phyloP scores from a whole-genome alignment of 2,888 invertebrate species.

The Pterostichus madidus region DNA sequence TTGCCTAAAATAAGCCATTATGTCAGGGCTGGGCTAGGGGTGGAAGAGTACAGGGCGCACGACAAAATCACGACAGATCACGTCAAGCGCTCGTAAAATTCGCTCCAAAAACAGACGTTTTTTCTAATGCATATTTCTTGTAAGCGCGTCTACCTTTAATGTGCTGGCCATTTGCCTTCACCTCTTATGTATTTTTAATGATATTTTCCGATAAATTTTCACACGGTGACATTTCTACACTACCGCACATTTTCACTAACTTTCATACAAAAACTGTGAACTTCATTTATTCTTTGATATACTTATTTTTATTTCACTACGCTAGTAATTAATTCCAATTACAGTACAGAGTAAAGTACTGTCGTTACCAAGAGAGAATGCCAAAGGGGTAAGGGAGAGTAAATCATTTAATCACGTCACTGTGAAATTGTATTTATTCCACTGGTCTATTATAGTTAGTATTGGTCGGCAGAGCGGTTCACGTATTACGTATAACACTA shows the following conservation, averaged over 20 bases:
- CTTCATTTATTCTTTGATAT: not conserved
- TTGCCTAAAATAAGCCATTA: constrained; percentile 64
- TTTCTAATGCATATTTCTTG: constrained; percentile 38
- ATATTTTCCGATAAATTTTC: constrained; percentile 15
- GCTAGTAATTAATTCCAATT: no score
- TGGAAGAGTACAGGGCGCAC: not conserved
- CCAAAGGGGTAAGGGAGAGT: no score
- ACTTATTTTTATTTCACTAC: no score
- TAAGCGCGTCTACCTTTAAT: constrained; percentile 11
- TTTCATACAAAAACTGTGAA: not conserved
- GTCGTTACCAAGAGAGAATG: no score
- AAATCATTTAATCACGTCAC: no score
- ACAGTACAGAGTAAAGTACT: no score
- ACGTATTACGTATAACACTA: no score
- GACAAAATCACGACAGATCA: constrained; percentile 53
- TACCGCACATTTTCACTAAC: not conserved
- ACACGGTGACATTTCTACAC: not conserved
- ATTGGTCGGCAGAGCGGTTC: no score
- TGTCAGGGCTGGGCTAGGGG: constrained; percentile 14
- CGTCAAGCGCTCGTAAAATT: constrained; percentile 55
- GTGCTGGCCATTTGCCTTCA: not conserved
- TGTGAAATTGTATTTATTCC: no score
- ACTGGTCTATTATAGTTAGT: no score
- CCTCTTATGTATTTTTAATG: constrained; percentile 13
- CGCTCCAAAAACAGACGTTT: constrained; percentile 21